Evolutionary conservation across 2,888 invertebrate genomes (phyloP).

Genomic region (Amaurobius ferox): DNA sequence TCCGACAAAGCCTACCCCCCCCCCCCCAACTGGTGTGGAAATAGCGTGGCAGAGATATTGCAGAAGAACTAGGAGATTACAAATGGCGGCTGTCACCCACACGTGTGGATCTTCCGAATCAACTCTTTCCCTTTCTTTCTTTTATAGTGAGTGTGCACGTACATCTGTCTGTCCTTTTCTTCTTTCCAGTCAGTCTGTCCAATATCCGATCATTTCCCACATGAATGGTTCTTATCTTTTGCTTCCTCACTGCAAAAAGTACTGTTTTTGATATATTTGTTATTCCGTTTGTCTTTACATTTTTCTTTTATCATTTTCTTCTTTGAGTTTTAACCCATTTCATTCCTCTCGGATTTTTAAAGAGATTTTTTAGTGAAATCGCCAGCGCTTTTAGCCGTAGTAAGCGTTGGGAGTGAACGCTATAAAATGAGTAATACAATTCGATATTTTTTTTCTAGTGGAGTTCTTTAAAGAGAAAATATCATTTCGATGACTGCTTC

Average conservation of each 20-base stretch:
- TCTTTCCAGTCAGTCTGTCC: conserved; percentile 48
- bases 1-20: background rate
- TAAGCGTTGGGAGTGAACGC: too few species aligned
- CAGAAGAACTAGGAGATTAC: conserved; percentile 60
- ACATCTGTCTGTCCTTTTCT: conserved; percentile 35
- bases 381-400: too few species aligned
- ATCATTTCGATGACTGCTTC: too few species aligned
- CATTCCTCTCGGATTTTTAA: too few species aligned
- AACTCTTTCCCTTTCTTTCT: conserved; percentile 26
- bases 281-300: conserved; percentile 11
- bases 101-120: conserved; percentile 67
- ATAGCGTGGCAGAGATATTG: conserved; percentile 47
- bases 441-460: too few species aligned
- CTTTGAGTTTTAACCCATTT: too few species aligned
- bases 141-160: conserved; percentile 13
- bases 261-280: conserved; percentile 50
- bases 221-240: conserved; percentile 62
- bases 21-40: conserved; percentile 63
- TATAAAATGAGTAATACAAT: too few species aligned
- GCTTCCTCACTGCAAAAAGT: conserved; percentile 20
- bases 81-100: conserved; percentile 67
- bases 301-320: background rate
- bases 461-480: too few species aligned
- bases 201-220: conserved; percentile 69
- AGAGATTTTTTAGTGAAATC: too few species aligned